Conservation (phyloP, 2,113 vertebrate species). For the Strix aluco region DNA sequence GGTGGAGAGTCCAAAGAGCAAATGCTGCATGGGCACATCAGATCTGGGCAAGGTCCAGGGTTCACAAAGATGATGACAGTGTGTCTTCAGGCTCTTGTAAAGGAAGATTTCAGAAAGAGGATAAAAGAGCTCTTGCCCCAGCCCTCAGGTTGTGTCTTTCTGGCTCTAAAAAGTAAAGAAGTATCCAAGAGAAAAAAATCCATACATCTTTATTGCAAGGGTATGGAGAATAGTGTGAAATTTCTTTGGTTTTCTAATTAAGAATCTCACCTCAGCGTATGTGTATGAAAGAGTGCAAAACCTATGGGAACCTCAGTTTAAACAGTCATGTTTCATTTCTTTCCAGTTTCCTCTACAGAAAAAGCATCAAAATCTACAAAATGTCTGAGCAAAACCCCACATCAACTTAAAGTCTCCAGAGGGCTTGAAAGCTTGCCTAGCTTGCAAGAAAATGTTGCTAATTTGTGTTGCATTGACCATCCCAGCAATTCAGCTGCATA, state of each 20-base stretch:
- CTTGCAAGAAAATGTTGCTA: background rate
- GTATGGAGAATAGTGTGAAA: background rate
- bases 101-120: background rate
- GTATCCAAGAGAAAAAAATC: background rate
- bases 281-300: background rate
- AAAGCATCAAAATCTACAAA: background rate
- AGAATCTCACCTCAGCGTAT: background rate
- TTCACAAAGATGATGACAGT: background rate
- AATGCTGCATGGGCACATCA: accelerated
- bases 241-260: background rate
- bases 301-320: background rate
- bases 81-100: background rate
- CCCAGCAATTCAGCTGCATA: background rate
- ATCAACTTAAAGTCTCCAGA: background rate
- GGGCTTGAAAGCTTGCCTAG: background rate
- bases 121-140: background rate
- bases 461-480: background rate
- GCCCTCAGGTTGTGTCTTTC: background rate
- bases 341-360: background rate
- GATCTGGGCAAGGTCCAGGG: background rate
- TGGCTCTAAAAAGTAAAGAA: background rate
- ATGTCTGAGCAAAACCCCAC: background rate
- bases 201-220: background rate
- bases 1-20: background rate
- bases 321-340: background rate